Conservation (phyloP, 35 echinoderm and acorn worm genomes). For the Apostichopus californicus region DNA sequence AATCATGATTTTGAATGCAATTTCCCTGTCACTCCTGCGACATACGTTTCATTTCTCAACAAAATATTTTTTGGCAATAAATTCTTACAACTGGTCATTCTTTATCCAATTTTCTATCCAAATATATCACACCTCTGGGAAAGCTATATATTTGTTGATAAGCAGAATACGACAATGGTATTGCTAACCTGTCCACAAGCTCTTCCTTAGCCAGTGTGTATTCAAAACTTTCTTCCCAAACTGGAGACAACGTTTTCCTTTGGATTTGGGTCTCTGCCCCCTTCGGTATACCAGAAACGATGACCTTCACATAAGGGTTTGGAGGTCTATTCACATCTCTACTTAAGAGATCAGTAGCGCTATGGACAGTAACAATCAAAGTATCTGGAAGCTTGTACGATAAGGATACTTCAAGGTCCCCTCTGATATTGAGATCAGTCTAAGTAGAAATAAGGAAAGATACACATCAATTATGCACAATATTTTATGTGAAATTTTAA, state of each 20-base stretch:
- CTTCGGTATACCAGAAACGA: conserved; percentile 81
- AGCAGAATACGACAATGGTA: neutral
- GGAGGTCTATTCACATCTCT: conserved; percentile 71
- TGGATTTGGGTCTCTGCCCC: conserved; percentile 74
- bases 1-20: too few species aligned
- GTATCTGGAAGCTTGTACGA: conserved; percentile 85
- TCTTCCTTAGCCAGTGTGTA: conserved; percentile 87
- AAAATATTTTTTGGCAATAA: too few species aligned
- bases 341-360: conserved; percentile 59
- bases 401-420: conserved; percentile 72
- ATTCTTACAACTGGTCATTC: too few species aligned
- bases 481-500: too few species aligned
- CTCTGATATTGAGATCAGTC: conserved; percentile 89
- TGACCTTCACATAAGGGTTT: conserved; percentile 88
- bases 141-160: too few species aligned
- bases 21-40: neutral
- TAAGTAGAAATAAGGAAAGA: conserved; percentile 20
- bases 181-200: conserved; percentile 68
- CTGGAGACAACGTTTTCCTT: conserved; percentile 72
- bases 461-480: too few species aligned
- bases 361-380: conserved; percentile 65
- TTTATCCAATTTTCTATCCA: too few species aligned
- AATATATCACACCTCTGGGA: too few species aligned
- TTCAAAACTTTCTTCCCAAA: conserved; percentile 89
- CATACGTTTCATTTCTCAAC: too few species aligned